These are phyloP conservation scores for Cataglyphis cursor DNA, from an alignment of 2,888 invertebrate genomes.

Conservation along the genomic window DNA sequence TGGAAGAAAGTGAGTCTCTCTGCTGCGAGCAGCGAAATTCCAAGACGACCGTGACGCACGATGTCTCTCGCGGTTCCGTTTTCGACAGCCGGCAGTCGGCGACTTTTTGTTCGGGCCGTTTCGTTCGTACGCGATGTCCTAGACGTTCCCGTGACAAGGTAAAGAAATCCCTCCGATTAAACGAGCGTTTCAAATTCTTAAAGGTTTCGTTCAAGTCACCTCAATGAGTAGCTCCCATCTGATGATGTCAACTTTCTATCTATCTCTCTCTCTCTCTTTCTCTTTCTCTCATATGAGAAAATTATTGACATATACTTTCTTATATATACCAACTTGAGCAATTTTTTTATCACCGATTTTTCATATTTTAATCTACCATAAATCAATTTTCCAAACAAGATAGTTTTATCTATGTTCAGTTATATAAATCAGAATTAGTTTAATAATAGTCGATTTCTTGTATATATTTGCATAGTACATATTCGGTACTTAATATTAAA, in stretches of 20 bases:
- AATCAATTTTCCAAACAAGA: neutral
- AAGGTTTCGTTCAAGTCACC: conserved; percentile 16
- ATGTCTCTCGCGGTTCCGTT: conserved; percentile 47
- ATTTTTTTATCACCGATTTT: neutral
- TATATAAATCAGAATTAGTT: conserved; percentile 4
- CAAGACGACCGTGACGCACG: conserved; percentile 66
- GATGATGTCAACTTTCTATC: neutral
- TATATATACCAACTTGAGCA: neutral
- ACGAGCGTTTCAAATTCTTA: conserved; percentile 32
- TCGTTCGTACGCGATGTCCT: conserved; percentile 30
- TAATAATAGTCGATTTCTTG: neutral
- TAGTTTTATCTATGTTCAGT: neutral
- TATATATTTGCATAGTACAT: neutral
- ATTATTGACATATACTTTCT: neutral
- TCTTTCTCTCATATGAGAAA: neutral
- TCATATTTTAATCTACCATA: neutral
- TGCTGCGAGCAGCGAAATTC: conserved; percentile 83
- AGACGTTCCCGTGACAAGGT: conserved; percentile 37
- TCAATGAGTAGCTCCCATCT: conserved; percentile 20
- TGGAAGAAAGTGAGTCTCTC: conserved; percentile 78
- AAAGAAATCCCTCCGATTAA: conserved; percentile 49
- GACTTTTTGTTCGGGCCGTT: conserved; percentile 38
- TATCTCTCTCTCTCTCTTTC: neutral
- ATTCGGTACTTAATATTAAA: neutral
- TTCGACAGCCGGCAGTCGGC: conserved; percentile 51